Evolutionary conservation across 2,113 vertebrate species (phyloP).

Genomic region (Sceloporus tristichus): DNA sequence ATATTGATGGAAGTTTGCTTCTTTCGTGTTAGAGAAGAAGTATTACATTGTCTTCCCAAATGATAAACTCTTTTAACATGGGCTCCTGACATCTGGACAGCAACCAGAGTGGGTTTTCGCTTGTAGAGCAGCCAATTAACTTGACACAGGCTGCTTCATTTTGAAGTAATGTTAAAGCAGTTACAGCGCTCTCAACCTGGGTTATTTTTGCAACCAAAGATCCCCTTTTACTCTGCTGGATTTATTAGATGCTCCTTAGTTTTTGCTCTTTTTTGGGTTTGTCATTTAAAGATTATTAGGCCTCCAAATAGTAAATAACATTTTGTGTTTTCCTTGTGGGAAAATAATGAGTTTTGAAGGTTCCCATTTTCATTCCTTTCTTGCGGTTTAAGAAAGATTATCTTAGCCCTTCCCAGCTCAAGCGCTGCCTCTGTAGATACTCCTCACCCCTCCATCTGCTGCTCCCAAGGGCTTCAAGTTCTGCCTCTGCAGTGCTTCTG

Average conservation of each 20-base stretch:
- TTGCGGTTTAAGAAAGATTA: neutral
- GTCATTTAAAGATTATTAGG: neutral
- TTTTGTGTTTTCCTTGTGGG: neutral
- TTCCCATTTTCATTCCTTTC: neutral
- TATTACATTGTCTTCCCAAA: neutral
- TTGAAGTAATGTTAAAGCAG: no score
- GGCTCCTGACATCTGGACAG: neutral
- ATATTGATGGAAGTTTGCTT: neutral
- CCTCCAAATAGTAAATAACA: neutral
- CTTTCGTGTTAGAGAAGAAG: neutral
- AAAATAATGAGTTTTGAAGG: neutral
- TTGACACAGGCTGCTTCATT: neutral
- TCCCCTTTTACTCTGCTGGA: conserved; percentile 30
- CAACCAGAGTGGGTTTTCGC: neutral
- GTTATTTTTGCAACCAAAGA: neutral
- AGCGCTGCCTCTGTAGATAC: neutral
- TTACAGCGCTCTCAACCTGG: no score
- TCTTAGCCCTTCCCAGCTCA: no score
- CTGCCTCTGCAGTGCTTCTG: conserved; percentile 1
- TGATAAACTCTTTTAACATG: neutral
- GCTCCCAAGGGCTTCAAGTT: neutral
- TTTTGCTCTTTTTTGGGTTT: no score
- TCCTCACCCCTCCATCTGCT: neutral
- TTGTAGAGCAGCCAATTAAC: neutral
- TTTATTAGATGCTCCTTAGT: no score